phyloP scores from a whole-genome alignment of 2,113 vertebrate genomes.

The Rhagologus leucostigma region DNA sequence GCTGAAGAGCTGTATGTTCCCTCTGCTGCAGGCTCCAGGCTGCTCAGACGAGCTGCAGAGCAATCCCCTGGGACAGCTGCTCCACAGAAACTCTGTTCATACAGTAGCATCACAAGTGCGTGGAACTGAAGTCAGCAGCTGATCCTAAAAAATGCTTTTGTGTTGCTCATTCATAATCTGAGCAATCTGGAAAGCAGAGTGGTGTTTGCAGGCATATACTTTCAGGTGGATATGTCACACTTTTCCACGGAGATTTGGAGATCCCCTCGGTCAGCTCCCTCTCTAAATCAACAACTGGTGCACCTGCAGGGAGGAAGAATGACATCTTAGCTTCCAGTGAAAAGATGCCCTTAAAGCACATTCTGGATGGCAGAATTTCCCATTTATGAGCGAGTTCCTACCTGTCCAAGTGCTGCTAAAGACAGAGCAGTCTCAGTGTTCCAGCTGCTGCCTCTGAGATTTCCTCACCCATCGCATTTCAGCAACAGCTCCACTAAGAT shows the following conservation, averaged over 20 bases:
- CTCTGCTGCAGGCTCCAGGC: neutral
- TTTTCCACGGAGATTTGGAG: neutral
- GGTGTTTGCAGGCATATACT: neutral
- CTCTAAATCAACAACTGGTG: neutral
- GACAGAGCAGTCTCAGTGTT: neutral
- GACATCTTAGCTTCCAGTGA: neutral
- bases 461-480: accelerated
- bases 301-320: neutral
- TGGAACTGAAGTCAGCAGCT: neutral
- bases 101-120: neutral
- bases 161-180: neutral
- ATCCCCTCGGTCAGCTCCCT: neutral
- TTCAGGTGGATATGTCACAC: neutral
- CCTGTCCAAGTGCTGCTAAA: neutral
- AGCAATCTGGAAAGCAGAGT: neutral
- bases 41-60: neutral
- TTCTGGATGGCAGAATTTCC: neutral
- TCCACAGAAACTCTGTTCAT: neutral
- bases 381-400: neutral
- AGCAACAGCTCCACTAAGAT: neutral
- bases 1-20: no score
- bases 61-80: neutral
- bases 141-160: neutral
- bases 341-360: neutral
- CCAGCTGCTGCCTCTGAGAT: neutral